Conservation (phyloP, 2,113 vertebrate species). For the Phocoena sinus region DNA sequence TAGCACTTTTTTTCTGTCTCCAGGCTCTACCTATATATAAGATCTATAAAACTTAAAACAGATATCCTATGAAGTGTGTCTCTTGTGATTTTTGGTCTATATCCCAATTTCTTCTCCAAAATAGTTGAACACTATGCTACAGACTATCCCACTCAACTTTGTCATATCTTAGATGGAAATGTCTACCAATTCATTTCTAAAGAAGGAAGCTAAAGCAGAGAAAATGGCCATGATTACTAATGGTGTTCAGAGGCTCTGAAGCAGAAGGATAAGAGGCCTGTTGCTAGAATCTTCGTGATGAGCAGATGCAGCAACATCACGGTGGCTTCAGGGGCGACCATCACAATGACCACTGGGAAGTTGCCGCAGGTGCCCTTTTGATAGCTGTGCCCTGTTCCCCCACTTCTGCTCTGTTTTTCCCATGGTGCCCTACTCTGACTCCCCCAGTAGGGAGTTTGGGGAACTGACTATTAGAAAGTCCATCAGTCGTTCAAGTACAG, state of each 20-base stretch:
- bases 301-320: accelerated
- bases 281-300: neutral
- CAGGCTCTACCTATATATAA: neutral
- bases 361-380: neutral
- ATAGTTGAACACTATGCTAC: neutral
- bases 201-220: neutral
- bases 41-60: too few relatives aligned
- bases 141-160: neutral
- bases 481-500: neutral
- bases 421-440: neutral
- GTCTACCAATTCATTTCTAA: neutral
- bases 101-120: neutral
- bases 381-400: too few relatives aligned
- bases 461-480: neutral
- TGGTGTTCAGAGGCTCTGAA: too few relatives aligned
- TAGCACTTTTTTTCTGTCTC: neutral
- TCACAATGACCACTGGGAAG: accelerated
- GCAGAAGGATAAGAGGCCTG: neutral
- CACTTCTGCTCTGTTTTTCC: neutral
- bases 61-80: accelerated
- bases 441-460: neutral
- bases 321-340: accelerated
- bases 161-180: neutral
- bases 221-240: neutral
- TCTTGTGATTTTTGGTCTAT: neutral